Percentiles rank a stretch among this genome's conserved stretches.
These are phyloP conservation scores for Acronicta alni DNA, from an alignment of 2,888 invertebrate genomes.

Conservation along the genomic window DNA sequence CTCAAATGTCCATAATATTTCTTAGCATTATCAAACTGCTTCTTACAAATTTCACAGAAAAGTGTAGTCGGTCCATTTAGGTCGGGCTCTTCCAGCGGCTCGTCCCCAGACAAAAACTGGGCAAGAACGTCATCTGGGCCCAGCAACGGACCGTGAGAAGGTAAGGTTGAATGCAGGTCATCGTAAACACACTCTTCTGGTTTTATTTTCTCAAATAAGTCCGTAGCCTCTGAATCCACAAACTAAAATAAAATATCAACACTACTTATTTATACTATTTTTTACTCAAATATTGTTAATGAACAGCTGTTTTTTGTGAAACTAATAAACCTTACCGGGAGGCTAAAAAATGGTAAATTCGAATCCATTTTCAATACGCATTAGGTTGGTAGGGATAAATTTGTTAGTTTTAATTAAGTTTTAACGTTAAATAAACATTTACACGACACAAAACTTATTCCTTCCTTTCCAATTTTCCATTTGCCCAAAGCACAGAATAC, in stretches of 20 bases:
- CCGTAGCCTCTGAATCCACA: conserved; percentile 74
- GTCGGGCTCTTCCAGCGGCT: conserved; percentile 82
- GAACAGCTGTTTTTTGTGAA: conserved; percentile 19
- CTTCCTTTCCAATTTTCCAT: not conserved
- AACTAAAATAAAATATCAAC: conserved; percentile 64
- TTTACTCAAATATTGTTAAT: not conserved
- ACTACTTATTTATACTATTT: not conserved
- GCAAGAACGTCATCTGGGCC: conserved; percentile 80
- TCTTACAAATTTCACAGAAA: conserved; percentile 83
- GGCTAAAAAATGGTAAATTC: conserved; percentile 78
- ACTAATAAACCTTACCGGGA: conserved; percentile 74
- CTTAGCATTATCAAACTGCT: conserved; percentile 83
- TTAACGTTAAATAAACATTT: not conserved
- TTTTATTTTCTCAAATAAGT: conserved; percentile 67
- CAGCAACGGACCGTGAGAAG: conserved; percentile 69
- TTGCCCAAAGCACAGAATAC: no score
- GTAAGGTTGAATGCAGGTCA: conserved; percentile 69
- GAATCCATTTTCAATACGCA: conserved; percentile 71
- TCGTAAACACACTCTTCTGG: conserved; percentile 70
- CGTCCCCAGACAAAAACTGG: conserved; percentile 81
- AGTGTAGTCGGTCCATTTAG: conserved; percentile 82
- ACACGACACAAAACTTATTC: not conserved
- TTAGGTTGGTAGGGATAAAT: conserved; percentile 7
- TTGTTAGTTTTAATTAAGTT: not conserved
- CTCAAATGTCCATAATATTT: conserved; percentile 85